Evolutionary conservation across 2,888 invertebrate genomes (phyloP).

Genomic region (Plebejus anna): DNA sequence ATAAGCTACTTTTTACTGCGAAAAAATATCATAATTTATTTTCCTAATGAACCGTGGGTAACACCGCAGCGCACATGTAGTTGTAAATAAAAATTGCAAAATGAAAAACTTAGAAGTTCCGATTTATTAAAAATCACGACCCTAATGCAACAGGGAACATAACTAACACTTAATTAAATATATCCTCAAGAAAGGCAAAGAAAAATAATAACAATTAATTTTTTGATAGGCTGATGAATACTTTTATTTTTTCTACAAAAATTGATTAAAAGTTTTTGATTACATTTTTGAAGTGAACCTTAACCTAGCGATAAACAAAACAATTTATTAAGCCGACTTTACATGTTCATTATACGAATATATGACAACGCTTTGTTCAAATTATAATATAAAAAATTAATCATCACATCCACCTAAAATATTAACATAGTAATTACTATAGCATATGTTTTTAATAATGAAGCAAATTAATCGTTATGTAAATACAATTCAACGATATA

Average conservation of each 20-base stretch:
- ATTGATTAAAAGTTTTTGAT: not conserved
- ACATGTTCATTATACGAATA: not conserved
- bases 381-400: constrained; percentile 5
- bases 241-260: not conserved
- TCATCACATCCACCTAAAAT: not conserved
- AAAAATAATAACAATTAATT: not conserved
- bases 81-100: too few relatives aligned
- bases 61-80: too few relatives aligned
- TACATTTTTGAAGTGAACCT: not conserved
- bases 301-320: not conserved
- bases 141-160: too few relatives aligned
- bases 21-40: too few relatives aligned
- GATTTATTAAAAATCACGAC: too few relatives aligned
- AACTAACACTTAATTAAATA: not conserved
- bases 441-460: constrained; percentile 12
- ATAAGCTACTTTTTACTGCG: too few relatives aligned
- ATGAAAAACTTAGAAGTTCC: too few relatives aligned
- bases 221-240: not conserved
- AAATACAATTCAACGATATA: constrained; percentile 3
- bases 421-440: constrained; percentile 2
- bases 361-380: not conserved
- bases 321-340: not conserved
- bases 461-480: constrained; percentile 17
- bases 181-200: not conserved
- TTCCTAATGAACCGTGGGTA: too few relatives aligned